Percentiles rank a stretch among this genome's conserved stretches.
Conservation (phyloP, 23 tunicate species). For the Oikopleura dioica region DNA sequence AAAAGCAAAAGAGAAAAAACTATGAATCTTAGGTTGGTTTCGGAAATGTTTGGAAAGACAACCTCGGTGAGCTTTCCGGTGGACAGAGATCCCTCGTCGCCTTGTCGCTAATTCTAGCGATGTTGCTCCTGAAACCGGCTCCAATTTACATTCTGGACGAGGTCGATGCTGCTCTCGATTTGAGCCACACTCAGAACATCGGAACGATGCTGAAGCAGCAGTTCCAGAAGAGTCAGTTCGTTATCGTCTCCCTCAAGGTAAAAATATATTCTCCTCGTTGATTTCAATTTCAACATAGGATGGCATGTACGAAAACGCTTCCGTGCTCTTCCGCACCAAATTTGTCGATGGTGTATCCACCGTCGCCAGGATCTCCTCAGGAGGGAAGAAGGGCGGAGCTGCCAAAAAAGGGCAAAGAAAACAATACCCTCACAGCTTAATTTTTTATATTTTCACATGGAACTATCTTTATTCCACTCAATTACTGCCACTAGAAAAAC, state of each 20-base stretch:
- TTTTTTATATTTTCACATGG: too few species aligned
- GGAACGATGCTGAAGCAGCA: constrained; percentile 79
- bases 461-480: too few species aligned
- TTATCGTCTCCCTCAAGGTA: background rate
- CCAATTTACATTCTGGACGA: constrained; percentile 92
- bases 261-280: constrained; percentile 21
- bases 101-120: constrained; percentile 53
- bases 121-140: constrained; percentile 81
- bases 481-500: too few species aligned
- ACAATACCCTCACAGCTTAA: too few species aligned
- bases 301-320: constrained; percentile 91
- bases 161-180: constrained; percentile 89
- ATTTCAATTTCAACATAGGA: constrained; percentile 78
- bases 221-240: constrained; percentile 34
- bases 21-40: constrained; percentile 80
- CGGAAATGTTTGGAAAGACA: constrained; percentile 85
- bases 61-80: constrained; percentile 68
- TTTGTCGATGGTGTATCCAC: constrained; percentile 90
- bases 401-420: too few species aligned
- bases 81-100: constrained; percentile 88
- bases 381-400: too few species aligned
- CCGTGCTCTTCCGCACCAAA: constrained; percentile 65
- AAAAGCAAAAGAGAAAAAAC: too few species aligned
- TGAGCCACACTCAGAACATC: constrained; percentile 85
- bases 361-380: constrained; percentile 34